phyloP scores from a whole-genome alignment of 2,113 vertebrate genomes.

The Cyanoramphus novaezelandiae region DNA sequence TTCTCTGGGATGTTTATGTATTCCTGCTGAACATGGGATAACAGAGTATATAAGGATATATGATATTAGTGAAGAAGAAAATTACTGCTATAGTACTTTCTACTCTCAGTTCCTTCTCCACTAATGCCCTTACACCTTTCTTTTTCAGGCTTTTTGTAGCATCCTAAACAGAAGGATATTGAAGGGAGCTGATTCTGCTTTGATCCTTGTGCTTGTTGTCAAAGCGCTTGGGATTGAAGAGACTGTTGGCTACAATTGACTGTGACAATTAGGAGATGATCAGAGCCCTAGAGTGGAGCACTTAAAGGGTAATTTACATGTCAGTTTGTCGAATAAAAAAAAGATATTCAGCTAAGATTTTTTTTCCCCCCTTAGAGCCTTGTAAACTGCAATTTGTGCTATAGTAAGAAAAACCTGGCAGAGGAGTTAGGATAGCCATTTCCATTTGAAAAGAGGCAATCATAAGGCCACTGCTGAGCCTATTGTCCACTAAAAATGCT shows the following conservation, averaged over 20 bases:
- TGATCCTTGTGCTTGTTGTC: slow-evolving; percentile 95
- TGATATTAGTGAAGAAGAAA: slow-evolving; percentile 76
- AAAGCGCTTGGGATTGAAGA: slow-evolving; percentile 94
- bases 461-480: slow-evolving; percentile 95
- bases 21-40: slow-evolving; percentile 66
- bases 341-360: slow-evolving; percentile 91
- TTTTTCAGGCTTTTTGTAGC: slow-evolving; percentile 81
- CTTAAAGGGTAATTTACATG: slow-evolving; percentile 99
- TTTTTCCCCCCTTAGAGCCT: slow-evolving; percentile 83
- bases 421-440: slow-evolving; percentile 93
- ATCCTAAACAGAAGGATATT: slow-evolving; percentile 85
- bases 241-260: slow-evolving; percentile 99
- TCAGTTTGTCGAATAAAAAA: slow-evolving; percentile 94
- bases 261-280: slow-evolving; percentile 99
- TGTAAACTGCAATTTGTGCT: slow-evolving; percentile 99
- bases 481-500: slow-evolving; percentile 93
- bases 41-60: slow-evolving; percentile 56
- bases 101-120: slow-evolving; percentile 69
- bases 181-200: slow-evolving; percentile 88
- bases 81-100: slow-evolving; percentile 76
- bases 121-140: slow-evolving; percentile 83
- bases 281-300: slow-evolving; percentile 92
- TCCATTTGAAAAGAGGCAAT: slow-evolving; percentile 99
- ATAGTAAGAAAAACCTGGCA: slow-evolving; percentile 92
- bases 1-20: slow-evolving; percentile 72